A percentile compares a stretch with the other conserved stretches of the same genome.
Conservation (phyloP, 1,140 invertebrate species). For the Mamestra configurata region DNA sequence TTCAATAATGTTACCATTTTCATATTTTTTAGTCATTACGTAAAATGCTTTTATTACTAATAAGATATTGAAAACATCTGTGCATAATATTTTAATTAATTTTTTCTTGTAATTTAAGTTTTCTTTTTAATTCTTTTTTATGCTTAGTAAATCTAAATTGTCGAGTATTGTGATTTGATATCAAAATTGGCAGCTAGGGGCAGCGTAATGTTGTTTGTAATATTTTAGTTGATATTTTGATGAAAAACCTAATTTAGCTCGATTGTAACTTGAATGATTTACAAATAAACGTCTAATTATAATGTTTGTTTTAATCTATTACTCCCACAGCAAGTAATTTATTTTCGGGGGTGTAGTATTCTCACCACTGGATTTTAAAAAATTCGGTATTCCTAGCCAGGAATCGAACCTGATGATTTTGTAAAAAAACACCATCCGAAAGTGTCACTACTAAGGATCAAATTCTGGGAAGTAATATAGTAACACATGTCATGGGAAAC, state of each 20-base stretch:
- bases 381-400: too few relatives aligned
- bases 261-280: conserved; percentile 56
- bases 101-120: conserved; percentile 10
- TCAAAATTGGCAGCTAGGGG: not conserved
- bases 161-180: not conserved
- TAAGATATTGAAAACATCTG: conserved; percentile 54
- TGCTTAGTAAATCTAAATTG: not conserved
- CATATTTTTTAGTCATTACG: conserved; percentile 44
- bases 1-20: conserved; percentile 59
- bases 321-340: too few relatives aligned
- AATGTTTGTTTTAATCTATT: conserved; percentile 24
- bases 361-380: not conserved
- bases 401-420: too few relatives aligned
- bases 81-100: conserved; percentile 41
- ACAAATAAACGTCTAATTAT: conserved; percentile 56
- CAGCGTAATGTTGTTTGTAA: conserved; percentile 9
- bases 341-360: too few relatives aligned
- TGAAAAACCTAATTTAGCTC: conserved; percentile 47
- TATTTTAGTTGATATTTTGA: conserved; percentile 24
- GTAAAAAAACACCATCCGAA: too few relatives aligned
- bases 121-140: conserved; percentile 11
- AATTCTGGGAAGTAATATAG: too few relatives aligned
- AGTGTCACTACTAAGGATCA: too few relatives aligned
- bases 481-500: too few relatives aligned
- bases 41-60: conserved; percentile 55